phyloP scores from a whole-genome alignment of 2,888 invertebrate genomes.

The Leptinotarsa tumamoca region DNA sequence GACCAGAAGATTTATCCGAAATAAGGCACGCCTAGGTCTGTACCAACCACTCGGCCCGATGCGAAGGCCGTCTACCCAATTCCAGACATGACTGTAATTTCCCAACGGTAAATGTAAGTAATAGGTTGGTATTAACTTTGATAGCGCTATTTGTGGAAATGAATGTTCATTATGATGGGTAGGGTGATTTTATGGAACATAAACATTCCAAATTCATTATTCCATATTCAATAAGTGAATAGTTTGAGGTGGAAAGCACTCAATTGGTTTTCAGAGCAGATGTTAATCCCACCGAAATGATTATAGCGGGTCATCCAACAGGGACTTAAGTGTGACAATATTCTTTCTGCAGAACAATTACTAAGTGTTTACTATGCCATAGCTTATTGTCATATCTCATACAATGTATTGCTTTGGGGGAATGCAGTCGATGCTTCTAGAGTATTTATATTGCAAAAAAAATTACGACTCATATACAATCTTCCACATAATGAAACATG shows the following conservation, averaged over 20 bases:
- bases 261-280: too few species aligned
- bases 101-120: conserved; percentile 14
- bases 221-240: neutral
- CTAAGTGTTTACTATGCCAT: too few species aligned
- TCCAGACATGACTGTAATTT: conserved; percentile 9
- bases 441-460: too few species aligned
- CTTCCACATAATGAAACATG: too few species aligned
- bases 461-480: too few species aligned
- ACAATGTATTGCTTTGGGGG: too few species aligned
- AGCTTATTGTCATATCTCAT: too few species aligned
- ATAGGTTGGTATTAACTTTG: conserved; percentile 13
- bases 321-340: too few species aligned
- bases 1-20: conserved; percentile 15
- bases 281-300: too few species aligned
- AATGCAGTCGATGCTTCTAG: too few species aligned
- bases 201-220: neutral
- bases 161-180: conserved; percentile 8
- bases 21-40: conserved; percentile 16
- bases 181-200: neutral
- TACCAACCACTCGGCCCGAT: conserved; percentile 8
- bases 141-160: conserved; percentile 14
- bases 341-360: too few species aligned
- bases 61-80: conserved; percentile 10
- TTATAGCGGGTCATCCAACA: too few species aligned
- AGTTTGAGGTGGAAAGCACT: neutral